Conservation (phyloP, 2,797 vertebrate species). For the Tangara arthus region DNA sequence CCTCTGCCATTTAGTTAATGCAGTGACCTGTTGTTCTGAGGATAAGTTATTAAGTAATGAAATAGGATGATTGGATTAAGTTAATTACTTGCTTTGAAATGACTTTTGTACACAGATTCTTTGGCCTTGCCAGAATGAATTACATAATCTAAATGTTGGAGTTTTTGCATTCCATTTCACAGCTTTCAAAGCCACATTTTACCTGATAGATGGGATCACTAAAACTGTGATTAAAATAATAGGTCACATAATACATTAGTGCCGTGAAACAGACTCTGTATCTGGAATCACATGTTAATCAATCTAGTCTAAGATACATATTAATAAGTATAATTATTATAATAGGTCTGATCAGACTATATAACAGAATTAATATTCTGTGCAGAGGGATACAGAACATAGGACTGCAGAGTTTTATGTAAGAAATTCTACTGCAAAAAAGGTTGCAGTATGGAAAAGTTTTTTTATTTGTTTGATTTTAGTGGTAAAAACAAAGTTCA, state of each 20-base stretch:
- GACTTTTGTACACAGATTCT: background rate
- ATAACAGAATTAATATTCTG: background rate
- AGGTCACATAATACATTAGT: background rate
- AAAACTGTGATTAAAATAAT: background rate
- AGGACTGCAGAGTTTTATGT: background rate
- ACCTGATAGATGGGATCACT: background rate
- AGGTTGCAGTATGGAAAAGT: background rate
- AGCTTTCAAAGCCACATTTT: background rate
- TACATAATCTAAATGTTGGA: background rate
- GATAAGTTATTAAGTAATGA: slow-evolving; percentile 45
- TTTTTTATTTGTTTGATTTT: background rate
- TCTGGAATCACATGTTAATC: background rate
- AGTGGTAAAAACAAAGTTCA: background rate
- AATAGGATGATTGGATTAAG: slow-evolving; percentile 36
- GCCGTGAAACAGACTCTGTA: background rate
- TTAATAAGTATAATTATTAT: background rate
- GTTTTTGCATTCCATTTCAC: background rate
- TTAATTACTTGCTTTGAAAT: slow-evolving; percentile 37
- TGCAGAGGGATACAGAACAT: background rate
- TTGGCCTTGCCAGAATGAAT: background rate
- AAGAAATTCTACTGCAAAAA: background rate
- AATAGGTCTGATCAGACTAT: background rate
- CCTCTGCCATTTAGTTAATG: background rate
- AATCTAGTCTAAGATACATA: background rate
- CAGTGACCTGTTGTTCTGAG: slow-evolving; percentile 7